Evolutionary conservation across 1,140 invertebrate genomes (phyloP).

Genomic region (Gonatopus flavifemur): DNA sequence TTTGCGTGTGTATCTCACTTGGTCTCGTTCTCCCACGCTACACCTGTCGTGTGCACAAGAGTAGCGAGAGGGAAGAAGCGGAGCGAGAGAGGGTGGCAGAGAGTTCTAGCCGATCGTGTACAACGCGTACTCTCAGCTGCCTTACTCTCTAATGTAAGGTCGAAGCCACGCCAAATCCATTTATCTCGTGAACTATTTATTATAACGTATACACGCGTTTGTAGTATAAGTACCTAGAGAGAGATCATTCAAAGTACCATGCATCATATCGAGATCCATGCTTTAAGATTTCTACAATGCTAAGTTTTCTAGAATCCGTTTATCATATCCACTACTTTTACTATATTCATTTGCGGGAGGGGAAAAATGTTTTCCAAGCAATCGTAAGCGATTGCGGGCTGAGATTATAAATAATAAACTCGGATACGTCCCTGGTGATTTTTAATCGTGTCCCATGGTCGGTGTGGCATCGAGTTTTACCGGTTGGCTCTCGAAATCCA

Average conservation of each 20-base stretch:
- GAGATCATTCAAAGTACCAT: too few species aligned
- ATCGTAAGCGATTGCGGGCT: neutral
- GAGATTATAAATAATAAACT: neutral
- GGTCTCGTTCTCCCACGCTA: conserved; percentile 48
- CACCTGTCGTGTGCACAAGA: conserved; percentile 49
- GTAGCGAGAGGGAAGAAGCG: conserved; percentile 3
- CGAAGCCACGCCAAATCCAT: conserved; percentile 46
- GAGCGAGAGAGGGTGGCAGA: conserved; percentile 24
- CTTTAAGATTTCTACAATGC: too few species aligned
- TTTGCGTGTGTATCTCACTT: conserved; percentile 6
- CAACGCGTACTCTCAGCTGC: conserved; percentile 26
- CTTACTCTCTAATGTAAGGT: conserved; percentile 29
- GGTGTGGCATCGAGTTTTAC: neutral
- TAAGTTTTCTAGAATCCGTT: too few species aligned
- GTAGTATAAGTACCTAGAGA: neutral
- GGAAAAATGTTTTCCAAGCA: neutral
- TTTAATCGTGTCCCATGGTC: neutral
- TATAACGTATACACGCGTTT: too few species aligned
- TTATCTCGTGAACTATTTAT: conserved; percentile 44
- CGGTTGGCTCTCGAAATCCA: neutral
- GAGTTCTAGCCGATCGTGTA: conserved; percentile 37
- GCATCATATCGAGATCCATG: too few species aligned
- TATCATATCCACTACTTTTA: too few species aligned
- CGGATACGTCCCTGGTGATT: neutral
- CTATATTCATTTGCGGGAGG: too few species aligned